Percentiles rank a stretch among this genome's conserved stretches.
These are phyloP conservation scores for Babylonia areolata DNA, from an alignment of 1,140 invertebrate species.

Conservation along the genomic window DNA sequence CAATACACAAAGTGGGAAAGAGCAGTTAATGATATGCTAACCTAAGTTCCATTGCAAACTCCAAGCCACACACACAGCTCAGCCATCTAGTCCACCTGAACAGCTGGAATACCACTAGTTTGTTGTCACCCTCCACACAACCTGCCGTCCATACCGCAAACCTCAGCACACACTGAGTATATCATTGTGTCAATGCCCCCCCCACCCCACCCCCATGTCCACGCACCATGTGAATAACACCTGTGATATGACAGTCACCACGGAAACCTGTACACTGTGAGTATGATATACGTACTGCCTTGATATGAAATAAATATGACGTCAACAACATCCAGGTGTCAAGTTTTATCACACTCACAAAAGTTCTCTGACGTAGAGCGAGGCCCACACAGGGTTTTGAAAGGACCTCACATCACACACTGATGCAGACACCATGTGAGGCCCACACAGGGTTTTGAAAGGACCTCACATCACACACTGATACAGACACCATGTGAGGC, in stretches of 20 bases:
- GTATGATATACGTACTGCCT: constrained; percentile 34
- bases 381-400: background rate
- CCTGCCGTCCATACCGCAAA: background rate
- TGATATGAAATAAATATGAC: constrained; percentile 42
- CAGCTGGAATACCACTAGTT: background rate
- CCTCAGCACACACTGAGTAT: constrained; percentile 29
- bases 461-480: background rate
- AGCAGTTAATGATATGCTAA: constrained; percentile 12
- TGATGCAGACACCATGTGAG: background rate
- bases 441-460: background rate
- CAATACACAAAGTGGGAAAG: background rate
- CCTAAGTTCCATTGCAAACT: background rate
- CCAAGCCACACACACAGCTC: background rate
- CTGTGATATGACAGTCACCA: constrained; percentile 29
- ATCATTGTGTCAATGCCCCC: constrained; percentile 4
- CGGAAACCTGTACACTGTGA: constrained; percentile 32
- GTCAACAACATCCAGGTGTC: background rate
- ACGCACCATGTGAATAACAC: background rate
- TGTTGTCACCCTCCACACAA: background rate
- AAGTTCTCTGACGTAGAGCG: no score
- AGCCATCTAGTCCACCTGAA: background rate
- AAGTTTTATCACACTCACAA: constrained; percentile 16
- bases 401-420: background rate
- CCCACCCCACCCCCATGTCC: background rate
- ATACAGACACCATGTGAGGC: no score